These are phyloP conservation scores for Nilaparvata lugens DNA, from an alignment of 1,140 invertebrate species.

Conservation along the genomic window DNA sequence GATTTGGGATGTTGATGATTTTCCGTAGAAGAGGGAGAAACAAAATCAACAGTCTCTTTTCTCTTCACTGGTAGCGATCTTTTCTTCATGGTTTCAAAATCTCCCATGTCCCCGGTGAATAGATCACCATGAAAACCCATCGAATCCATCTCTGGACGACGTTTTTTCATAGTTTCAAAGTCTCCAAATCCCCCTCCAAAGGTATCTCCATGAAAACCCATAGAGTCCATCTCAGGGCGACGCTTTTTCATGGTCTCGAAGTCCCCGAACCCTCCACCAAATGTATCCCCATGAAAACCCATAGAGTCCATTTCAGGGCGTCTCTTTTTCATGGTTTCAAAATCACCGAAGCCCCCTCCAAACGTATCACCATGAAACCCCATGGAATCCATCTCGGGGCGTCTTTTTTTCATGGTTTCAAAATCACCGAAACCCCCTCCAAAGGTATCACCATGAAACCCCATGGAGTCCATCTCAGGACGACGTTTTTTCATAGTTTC, in stretches of 20 bases:
- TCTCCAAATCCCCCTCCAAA: constrained; percentile 30
- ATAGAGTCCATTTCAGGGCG: constrained; percentile 23
- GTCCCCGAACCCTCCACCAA: constrained; percentile 28
- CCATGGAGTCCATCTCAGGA: constrained; percentile 34
- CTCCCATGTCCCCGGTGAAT: constrained; percentile 30
- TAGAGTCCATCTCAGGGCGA: constrained; percentile 24
- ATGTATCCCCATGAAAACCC: constrained; percentile 29
- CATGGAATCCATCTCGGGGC: constrained; percentile 28
- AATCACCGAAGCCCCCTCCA: constrained; percentile 34
- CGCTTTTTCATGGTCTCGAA: constrained; percentile 32
- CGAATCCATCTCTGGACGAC: constrained; percentile 21
- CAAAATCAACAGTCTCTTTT: no score
- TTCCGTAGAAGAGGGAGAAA: no score
- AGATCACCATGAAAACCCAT: constrained; percentile 33
- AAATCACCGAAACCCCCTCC: constrained; percentile 38
- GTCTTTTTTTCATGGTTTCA: constrained; percentile 34
- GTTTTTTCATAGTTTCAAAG: constrained; percentile 31
- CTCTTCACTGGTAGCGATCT: constrained; percentile 11
- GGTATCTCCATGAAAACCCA: constrained; percentile 33
- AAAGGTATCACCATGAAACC: constrained; percentile 39
- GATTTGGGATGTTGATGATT: no score
- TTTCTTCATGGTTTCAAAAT: constrained; percentile 34
- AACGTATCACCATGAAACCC: constrained; percentile 34
- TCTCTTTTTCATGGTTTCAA: constrained; percentile 34
- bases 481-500: constrained; percentile 37